A percentile compares a stretch with the other conserved stretches of the same genome.
These are phyloP conservation scores for Branchinecta lindahli DNA, from an alignment of 1,140 invertebrate genomes.

Conservation along the genomic window DNA sequence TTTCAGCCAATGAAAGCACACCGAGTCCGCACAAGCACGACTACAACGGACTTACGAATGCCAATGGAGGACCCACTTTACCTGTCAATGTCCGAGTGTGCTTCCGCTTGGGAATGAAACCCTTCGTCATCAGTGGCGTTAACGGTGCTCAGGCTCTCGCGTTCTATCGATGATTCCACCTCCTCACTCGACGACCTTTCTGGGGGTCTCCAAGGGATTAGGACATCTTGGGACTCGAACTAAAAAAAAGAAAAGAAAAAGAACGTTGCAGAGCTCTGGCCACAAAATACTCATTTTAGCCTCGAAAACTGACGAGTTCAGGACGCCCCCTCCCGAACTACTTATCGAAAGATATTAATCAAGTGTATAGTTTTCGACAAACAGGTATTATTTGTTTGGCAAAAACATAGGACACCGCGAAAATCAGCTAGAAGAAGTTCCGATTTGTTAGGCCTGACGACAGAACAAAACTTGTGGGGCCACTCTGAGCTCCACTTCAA, in stretches of 20 bases:
- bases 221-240: constrained; percentile 80
- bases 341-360: too few relatives aligned
- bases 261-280: constrained; percentile 3
- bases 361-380: too few relatives aligned
- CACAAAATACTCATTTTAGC: background rate
- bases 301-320: background rate
- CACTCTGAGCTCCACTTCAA: too few relatives aligned
- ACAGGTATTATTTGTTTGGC: too few relatives aligned
- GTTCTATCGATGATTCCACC: constrained; percentile 46
- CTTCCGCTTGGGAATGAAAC: background rate
- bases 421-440: too few relatives aligned
- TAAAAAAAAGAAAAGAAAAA: constrained; percentile 28
- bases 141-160: constrained; percentile 37
- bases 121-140: constrained; percentile 41
- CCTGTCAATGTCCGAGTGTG: constrained; percentile 2
- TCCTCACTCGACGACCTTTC: constrained; percentile 37
- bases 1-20: too few relatives aligned
- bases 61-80: background rate
- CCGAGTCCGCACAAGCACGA: too few relatives aligned
- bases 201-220: constrained; percentile 81
- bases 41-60: too few relatives aligned
- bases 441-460: too few relatives aligned
- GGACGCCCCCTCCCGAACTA: background rate
- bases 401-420: too few relatives aligned
- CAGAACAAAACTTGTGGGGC: too few relatives aligned